phyloP scores from a whole-genome alignment of 2,113 vertebrate genomes.

The Leucosticte australis region DNA sequence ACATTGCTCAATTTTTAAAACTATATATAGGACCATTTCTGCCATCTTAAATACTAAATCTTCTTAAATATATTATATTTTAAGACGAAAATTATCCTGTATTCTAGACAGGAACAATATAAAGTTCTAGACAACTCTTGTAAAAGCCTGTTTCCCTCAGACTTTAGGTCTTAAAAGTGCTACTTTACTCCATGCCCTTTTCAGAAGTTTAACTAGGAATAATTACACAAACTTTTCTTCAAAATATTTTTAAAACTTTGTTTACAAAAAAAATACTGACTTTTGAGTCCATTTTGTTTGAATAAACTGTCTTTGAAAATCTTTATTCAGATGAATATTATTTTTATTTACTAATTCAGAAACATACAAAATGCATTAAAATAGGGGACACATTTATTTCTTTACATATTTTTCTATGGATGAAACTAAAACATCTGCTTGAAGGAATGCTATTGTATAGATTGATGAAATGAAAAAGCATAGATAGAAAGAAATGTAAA shows the following conservation, averaged over 20 bases:
- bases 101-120: not conserved
- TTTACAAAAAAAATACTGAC: conserved; percentile 53
- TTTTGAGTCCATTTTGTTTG: not conserved
- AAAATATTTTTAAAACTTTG: not conserved
- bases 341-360: conserved; percentile 43
- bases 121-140: not conserved
- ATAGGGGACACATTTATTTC: not conserved
- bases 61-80: not conserved
- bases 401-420: not conserved
- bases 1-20: not conserved
- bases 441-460: not conserved
- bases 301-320: conserved; percentile 27
- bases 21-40: not conserved
- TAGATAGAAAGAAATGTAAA: not conserved
- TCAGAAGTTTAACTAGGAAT: conserved; percentile 42
- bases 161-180: conserved; percentile 7
- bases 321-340: conserved; percentile 28
- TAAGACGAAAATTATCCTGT: not conserved
- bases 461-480: not conserved
- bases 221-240: conserved; percentile 36
- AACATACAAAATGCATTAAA: not conserved
- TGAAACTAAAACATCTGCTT: not conserved
- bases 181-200: conserved; percentile 46
- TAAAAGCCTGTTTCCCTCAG: not conserved
- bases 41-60: not conserved